These are phyloP conservation scores for Prunella strophiata DNA, from an alignment of 2,797 vertebrate species.

Conservation along the genomic window DNA sequence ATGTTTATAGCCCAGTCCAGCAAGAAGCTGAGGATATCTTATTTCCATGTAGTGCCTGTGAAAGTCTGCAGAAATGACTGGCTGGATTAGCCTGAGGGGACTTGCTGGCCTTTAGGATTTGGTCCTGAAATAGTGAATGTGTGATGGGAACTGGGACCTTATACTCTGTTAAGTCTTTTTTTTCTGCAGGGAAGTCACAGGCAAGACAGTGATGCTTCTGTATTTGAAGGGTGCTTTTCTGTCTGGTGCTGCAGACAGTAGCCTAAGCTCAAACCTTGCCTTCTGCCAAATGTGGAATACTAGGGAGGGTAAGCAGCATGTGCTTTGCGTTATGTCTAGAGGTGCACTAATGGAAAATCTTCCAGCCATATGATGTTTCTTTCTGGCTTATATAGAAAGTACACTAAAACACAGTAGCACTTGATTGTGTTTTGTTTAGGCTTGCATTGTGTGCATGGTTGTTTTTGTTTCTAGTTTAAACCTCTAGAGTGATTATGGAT, in stretches of 20 bases:
- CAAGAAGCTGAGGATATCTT: neutral
- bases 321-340: constrained; percentile 85
- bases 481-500: neutral
- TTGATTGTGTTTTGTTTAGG: neutral
- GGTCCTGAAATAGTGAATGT: neutral
- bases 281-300: constrained; percentile 81
- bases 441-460: neutral
- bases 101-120: neutral
- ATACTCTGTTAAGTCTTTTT: neutral
- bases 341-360: constrained; percentile 79
- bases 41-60: neutral
- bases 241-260: constrained; percentile 79
- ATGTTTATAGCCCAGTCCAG: neutral
- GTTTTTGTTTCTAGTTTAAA: neutral
- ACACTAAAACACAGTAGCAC: neutral
- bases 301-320: constrained; percentile 81
- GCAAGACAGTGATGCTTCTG: neutral
- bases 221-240: constrained; percentile 37
- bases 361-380: constrained; percentile 12
- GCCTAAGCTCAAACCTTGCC: constrained; percentile 71
- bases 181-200: neutral
- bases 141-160: neutral
- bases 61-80: neutral
- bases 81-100: neutral
- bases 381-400: neutral